These are phyloP conservation scores for Baccha elongata DNA, from an alignment of 2,888 invertebrate species.

Conservation along the genomic window DNA sequence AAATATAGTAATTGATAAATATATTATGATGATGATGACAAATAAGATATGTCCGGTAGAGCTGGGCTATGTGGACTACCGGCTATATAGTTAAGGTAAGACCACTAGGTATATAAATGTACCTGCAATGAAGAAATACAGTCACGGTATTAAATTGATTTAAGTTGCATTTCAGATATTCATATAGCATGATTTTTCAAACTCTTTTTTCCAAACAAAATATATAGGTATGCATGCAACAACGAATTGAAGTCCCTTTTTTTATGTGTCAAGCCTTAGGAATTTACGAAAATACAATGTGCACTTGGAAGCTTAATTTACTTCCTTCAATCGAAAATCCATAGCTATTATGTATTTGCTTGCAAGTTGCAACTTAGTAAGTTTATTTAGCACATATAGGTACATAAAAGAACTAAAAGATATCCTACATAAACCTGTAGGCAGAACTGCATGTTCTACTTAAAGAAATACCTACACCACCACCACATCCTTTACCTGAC, in stretches of 20 bases:
- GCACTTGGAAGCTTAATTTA: constrained; percentile 36
- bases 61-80: no score
- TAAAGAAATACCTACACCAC: constrained; percentile 44
- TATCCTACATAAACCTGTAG: no score
- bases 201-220: no score
- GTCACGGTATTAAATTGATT: no score
- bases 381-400: background rate
- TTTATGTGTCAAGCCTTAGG: constrained; percentile 20
- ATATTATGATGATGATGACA: no score
- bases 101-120: no score
- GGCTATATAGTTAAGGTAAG: no score
- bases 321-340: constrained; percentile 65
- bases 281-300: constrained; percentile 45
- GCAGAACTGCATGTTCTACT: background rate
- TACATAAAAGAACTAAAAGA: background rate
- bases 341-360: constrained; percentile 35
- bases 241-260: constrained; percentile 20
- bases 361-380: constrained; percentile 1
- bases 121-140: no score
- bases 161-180: no score
- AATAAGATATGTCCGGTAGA: no score
- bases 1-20: no score
- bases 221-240: constrained; percentile 29
- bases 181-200: no score
- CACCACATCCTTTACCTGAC: constrained; percentile 34